Base-by-base conservation (phyloP, 2,888 invertebrate species). In the Agonopterix heracliana region DNA sequence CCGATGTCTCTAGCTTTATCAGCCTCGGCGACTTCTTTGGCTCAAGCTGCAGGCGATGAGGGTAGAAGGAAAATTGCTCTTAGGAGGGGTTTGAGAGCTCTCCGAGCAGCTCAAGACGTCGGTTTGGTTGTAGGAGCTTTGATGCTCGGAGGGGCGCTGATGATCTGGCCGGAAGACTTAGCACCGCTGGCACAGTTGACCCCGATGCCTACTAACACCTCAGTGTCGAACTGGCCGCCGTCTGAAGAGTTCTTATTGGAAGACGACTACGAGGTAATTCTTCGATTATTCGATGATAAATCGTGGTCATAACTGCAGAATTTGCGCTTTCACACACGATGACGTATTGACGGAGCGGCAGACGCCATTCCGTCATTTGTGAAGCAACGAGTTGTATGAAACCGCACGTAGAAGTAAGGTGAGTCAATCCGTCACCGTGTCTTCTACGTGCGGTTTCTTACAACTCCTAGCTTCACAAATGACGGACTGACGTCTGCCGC, bases 1-100 rank as follows among this genome's bases (percentile, higher is more conserved):
- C 91, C 90, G 49, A 80, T 91, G 65, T 90, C 91, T 0, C 70
- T 92, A 34, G 88, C 91, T 0, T 61, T 92, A 40, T 89, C 90
- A 1, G 90, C 91, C 1, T 90, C 90, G 2, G 86, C 91, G 2
- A 91, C 91, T n/a, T 85, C 90, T 1, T 67, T 90, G 13, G 86
- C 91, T 1, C 91, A 91, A 63, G 85, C 89, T 0, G 83, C 84
- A 0, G 84, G 86, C 49, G 88, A 88, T 63, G 88, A 88, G 50
- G 58, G 64, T 7, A 75, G 85, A 47, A 66, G 83, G 47, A 70
- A 86, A 64, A 61, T 80, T 53, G 69, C 86, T 54, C 48, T 90
- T 57, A 53, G 88, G 59, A 59, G 91, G 66, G 72, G 82, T 1
- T 50, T 87, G 40, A 64, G 89, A 34, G 88, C 83, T 14, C 68